Evolutionary conservation across 2,113 vertebrate species (phyloP), one percentile per base, ranked within the genome.

Genomic region (Vanacampus margaritifer): DNA sequence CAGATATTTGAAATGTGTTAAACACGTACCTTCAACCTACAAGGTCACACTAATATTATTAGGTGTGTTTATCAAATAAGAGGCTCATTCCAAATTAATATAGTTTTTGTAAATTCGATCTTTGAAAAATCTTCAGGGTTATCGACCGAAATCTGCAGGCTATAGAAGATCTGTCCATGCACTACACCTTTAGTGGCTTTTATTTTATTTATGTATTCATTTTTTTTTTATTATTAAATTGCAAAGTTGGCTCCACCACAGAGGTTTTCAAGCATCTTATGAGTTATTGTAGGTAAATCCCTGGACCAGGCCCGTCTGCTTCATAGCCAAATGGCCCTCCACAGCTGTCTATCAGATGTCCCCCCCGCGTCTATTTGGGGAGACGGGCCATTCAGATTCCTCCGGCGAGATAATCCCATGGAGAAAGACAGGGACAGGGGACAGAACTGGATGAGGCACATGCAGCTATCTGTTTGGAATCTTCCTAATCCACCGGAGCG

Each of bases 311-410:
- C 80, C 36, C 64, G 63, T 78, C 70, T 82, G 23, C 76, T 75
- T 76, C 69, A 69, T 61, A 68, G 56, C 65, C 67, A 74, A 79
- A 70, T 75, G 78, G 59, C 56, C 68, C 73, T 68, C 66, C 72
- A 76, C 78, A 86, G 87, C 82, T 87, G 85, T 86, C 73, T 69
- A 62, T 90, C 89, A 79, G 73, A 82, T 84, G 76, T 85, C 74
- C 71, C 74, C 71, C 14, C 61, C 63, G 32, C n/a, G 68, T 87
- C 85, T 90, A 89, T 90, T 88, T 87, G 74, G 82, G 84, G 85
- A 86, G 84, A 76, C 68, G 60, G 73, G 45, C 80, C 79, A 82
- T 82, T 88, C 84, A 81, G 78, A 88, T 88, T 86, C 87, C 83
- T 84, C 65, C 62, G 62, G 54, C 0, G 17, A 84, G 84, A 86